Evolutionary conservation across 1,140 invertebrate species (phyloP).

Genomic region (Brachionus calyciflorus): DNA sequence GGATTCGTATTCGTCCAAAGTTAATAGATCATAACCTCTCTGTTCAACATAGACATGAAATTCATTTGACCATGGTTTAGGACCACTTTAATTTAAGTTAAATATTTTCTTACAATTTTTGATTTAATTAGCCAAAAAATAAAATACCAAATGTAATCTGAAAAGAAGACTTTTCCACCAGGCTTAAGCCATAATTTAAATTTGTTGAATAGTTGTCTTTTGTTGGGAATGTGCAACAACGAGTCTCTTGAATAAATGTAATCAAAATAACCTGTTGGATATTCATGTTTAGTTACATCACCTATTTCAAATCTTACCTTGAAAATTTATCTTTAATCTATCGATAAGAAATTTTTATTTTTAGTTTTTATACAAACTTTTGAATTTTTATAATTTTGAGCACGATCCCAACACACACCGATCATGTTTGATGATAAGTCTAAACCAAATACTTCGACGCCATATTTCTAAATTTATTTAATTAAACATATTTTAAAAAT

Average conservation of each 20-base stretch:
- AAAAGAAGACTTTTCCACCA: slow-evolving; percentile 63
- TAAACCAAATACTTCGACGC: slow-evolving; percentile 64
- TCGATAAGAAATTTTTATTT: no score
- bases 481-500: neutral
- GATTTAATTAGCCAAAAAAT: neutral
- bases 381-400: slow-evolving; percentile 54
- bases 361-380: no score
- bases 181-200: slow-evolving; percentile 67
- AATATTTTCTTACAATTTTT: neutral
- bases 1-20: slow-evolving; percentile 60
- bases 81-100: slow-evolving; percentile 51
- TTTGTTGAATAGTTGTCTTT: slow-evolving; percentile 63
- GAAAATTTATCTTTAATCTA: no score
- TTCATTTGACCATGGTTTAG: slow-evolving; percentile 56
- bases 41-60: slow-evolving; percentile 63
- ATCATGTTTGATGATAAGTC: slow-evolving; percentile 69
- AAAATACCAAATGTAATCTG: slow-evolving; percentile 60
- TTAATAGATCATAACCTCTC: slow-evolving; percentile 62
- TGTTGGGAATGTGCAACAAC: slow-evolving; percentile 67
- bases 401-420: slow-evolving; percentile 60
- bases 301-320: slow-evolving; percentile 46
- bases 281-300: slow-evolving; percentile 40
- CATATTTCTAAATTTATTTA: slow-evolving; percentile 55
- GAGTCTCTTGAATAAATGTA: slow-evolving; percentile 49
- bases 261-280: neutral